Evolutionary conservation across 2,888 invertebrate species (phyloP).

Genomic region (Nomada flava): DNA sequence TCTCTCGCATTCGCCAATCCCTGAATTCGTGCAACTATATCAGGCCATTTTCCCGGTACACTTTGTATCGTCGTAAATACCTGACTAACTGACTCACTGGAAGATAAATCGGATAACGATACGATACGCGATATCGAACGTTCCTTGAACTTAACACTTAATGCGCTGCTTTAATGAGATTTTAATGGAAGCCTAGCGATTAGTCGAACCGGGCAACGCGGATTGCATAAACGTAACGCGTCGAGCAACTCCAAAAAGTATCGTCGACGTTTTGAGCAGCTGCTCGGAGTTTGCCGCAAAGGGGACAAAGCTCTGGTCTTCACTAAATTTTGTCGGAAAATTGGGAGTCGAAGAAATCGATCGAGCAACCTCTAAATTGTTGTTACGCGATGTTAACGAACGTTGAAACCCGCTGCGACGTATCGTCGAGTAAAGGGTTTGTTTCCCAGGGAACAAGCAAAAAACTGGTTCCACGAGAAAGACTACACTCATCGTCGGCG

Average conservation of each 20-base stretch:
- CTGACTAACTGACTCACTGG: background rate
- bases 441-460: background rate
- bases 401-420: background rate
- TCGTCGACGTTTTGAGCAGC: too few species aligned
- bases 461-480: slow-evolving; percentile 1
- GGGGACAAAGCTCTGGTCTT: background rate
- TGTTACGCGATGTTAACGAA: background rate
- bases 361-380: background rate
- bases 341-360: background rate
- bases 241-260: background rate
- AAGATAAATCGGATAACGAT: background rate
- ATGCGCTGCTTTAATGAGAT: background rate
- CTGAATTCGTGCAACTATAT: background rate
- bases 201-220: background rate
- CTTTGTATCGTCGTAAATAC: background rate
- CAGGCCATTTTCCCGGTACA: background rate
- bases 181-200: background rate
- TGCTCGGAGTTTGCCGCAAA: too few species aligned
- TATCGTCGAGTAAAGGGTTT: background rate
- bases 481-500: background rate
- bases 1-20: background rate
- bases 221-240: too few species aligned
- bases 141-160: too few species aligned
- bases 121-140: background rate
- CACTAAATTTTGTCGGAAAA: background rate